Base-by-base conservation (phyloP, 2,113 vertebrate species). In the Atractosteus spatula region DNA sequence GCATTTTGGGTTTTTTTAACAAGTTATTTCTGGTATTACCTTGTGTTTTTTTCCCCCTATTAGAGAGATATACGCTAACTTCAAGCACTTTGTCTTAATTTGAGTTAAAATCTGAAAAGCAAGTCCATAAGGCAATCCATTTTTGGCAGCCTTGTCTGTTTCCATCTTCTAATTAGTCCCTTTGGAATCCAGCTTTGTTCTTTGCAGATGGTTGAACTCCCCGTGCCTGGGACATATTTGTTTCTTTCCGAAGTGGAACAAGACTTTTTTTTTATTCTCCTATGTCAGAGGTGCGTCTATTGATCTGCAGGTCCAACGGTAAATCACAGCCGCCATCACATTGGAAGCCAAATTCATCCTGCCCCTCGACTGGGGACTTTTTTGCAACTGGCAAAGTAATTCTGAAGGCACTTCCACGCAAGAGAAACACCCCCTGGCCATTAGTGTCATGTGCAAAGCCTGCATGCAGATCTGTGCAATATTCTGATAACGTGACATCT, bases 151-250 rank as follows among this genome's bases (percentile, higher is more conserved):
- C 42, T 42, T 41, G 72, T 76, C 78, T 74, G 65, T 68, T 55
- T 68, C 47, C 13, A 64, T 69, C 64, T 57, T 7, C 76, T 85
- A 80, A 82, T 78, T 81, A 83, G 73, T 81, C 80, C 68, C 75
- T 69, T 77, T 81, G 78, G 77, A 78, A 79, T 81, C 70, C 65
- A 77, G 74, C 70, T 67, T 56, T 66, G 56, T 68, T 45, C n/a
- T 51, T 55, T 75, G 65, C 78, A 73, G 75, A 80, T 79, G 71
- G 77, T 69, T 79, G 74, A 70, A 80, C 11, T 41, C 13, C 3
- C 13, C 47, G 3, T 74, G 67, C 78, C 76, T 71, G 72, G 59
- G 43, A 83, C 70, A 79, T 78, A 78, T 77, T 73, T 74, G 71
- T 76, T 80, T 81, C 65, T 77, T 47, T 77, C 76, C 56, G 51